Evolutionary conservation across 2,888 invertebrate genomes (phyloP), one percentile per base, ranked within the genome.

Genomic region (Lepas anatifera): DNA sequence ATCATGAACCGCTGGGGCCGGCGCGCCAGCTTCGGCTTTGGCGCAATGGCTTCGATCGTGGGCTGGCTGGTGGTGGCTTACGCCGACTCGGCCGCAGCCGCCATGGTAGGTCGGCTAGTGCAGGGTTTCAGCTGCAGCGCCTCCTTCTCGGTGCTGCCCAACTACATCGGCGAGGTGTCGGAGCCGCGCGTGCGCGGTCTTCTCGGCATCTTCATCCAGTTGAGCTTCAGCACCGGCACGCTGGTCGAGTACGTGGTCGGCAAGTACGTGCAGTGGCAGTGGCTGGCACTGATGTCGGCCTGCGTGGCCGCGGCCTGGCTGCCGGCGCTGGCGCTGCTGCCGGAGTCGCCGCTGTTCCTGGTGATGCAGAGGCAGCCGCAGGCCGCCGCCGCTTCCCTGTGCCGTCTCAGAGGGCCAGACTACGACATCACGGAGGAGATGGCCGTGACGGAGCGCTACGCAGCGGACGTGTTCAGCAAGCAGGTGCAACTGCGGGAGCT

Each of bases 1-100:
- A 81, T 90, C 46, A 90, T 94, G 75, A 93, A 92, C 80, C 84
- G 84, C 73, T 77, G 93, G 35, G 95, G 95, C 71, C 84, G 95
- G 75, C 87, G 88, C 77, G 85, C 85, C 75, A 92, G 92, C 2
- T 90, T 94, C 73, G 83, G 89, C 69, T 83, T 85, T 27, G 90
- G 89, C 4, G 88, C 90, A 29, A 77, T 89, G 63, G 89, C 92
- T 2, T 93, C 93, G 79, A 18, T 71, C 18, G 35, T n/a, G 37
- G 73, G 95, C 11, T 95, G 94, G 89, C 80, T 90, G 70, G 79
- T 92, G 58, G 94, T 73, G 64, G 67, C 71, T 70, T 64, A 69
- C 13, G 71, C 70, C 16, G 39, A 41, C 64, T 71, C 71, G 48
- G 58, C 69, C 43, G 58, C 46, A 1, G 64, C 69, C 69, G 16